Base-by-base conservation (phyloP, 2,113 vertebrate species). In the Malurus melanocephalus region DNA sequence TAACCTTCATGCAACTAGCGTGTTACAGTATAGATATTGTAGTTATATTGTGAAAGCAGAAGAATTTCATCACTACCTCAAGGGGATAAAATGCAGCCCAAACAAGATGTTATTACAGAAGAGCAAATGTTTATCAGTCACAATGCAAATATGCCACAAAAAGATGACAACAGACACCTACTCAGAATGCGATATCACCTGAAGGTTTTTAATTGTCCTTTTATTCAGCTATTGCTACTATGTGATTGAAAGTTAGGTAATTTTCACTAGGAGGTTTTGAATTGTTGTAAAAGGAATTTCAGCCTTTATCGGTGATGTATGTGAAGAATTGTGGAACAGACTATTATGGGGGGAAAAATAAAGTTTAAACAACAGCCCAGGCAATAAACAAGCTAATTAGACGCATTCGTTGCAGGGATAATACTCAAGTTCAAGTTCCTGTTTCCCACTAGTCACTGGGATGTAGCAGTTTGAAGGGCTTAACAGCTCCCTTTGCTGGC, bases 401-500 rank as follows among this genome's bases (percentile, higher is more conserved):
- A 66, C 28, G 9, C 32, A 30, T 24, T 79, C 4, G 0, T 35
- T 42, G 10, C 5, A 22, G 21, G 9, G 42, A 11, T 28, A 48
- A 27, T 8, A 14, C 9, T 64, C 13, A 16, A 40, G 24, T 30
- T 30, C 13, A 57, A 6, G 4, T 40, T 78, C 28, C 30, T 0
- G 0, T 35, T 74, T 79, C 33, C 26, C 7, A 28, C 35, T 23
- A 38, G 17, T 28, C 7, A 0, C 2, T 20, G 79, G 27, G 52
- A 67, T 51, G 32, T 0, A 20, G 68, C 20, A 46, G 26, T 61
- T 60, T 69, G 57, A 26, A 51, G 84, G 19, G 53, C 16, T 74
- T 78, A 73, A 86, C 67, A 89, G 83, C 95, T 95, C 94, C 86
- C 59, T 87, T 77, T 95, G 88, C 91, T 96, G 95, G 93, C 76